Conservation (phyloP, 2,113 vertebrate genomes). For the Otocyon megalotis region DNA sequence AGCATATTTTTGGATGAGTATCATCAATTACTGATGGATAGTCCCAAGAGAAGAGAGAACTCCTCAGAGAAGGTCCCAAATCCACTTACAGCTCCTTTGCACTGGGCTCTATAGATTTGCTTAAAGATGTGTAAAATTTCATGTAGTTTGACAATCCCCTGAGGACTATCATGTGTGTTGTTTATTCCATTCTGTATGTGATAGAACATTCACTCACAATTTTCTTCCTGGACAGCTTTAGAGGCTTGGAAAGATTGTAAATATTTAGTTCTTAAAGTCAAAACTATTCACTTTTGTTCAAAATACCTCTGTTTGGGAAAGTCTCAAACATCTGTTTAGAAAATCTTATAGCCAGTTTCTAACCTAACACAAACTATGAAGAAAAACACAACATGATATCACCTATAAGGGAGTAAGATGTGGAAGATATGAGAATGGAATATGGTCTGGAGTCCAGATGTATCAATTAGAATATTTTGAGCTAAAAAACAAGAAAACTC, state of each 20-base stretch:
- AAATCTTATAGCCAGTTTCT: constrained; percentile 63
- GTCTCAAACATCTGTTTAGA: constrained; percentile 78
- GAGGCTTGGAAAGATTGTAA: constrained; percentile 74
- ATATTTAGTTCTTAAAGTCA: constrained; percentile 79
- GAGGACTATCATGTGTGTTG: neutral
- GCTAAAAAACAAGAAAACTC: neutral
- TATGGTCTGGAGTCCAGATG: constrained; percentile 63
- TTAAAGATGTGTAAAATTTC: constrained; percentile 48
- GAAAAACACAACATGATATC: constrained; percentile 6
- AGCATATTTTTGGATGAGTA: neutral
- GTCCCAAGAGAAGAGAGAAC: neutral
- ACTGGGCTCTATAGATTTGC: neutral
- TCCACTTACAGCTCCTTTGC: neutral
- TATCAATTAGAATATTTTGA: neutral
- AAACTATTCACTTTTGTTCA: constrained; percentile 56
- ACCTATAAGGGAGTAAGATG: constrained; percentile 10
- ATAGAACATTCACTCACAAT: constrained; percentile 63
- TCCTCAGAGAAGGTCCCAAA: neutral
- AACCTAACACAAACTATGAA: constrained; percentile 65
- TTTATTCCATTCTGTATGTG: constrained; percentile 60
- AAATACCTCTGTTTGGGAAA: constrained; percentile 68
- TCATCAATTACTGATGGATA: neutral
- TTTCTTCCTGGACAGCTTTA: constrained; percentile 72
- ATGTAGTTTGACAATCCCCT: constrained; percentile 56
- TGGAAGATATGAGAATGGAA: neutral